Percentiles rank a stretch among this genome's conserved stretches.
Conservation (phyloP, 2,888 invertebrate genomes). For the Scaptomyza parva region DNA sequence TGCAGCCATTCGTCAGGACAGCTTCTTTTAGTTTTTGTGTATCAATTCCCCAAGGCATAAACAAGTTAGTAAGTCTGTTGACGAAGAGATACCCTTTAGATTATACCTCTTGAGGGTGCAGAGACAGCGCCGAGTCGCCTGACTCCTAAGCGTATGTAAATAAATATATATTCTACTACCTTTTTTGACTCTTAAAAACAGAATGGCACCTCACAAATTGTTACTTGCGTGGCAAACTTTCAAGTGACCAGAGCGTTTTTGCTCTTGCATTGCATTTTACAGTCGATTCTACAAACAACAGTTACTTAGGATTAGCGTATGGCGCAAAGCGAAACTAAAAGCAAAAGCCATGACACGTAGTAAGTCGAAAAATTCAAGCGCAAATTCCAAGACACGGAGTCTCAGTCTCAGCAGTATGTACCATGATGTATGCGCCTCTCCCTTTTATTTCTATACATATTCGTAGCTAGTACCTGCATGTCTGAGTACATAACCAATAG, state of each 20-base stretch:
- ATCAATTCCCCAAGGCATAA: conserved; percentile 38
- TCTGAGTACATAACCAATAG: conserved; percentile 65
- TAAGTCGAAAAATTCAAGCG: conserved; percentile 70
- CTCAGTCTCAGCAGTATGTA: conserved; percentile 1
- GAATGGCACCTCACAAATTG: conserved; percentile 43
- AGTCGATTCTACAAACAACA: conserved; percentile 62
- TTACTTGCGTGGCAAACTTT: conserved; percentile 39
- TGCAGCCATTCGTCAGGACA: conserved; percentile 67
- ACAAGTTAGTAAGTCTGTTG: not conserved
- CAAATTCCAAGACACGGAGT: conserved; percentile 53
- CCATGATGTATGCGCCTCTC: conserved; percentile 49
- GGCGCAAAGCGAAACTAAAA: conserved; percentile 66
- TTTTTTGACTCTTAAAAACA: conserved; percentile 43
- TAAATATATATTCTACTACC: conserved; percentile 25
- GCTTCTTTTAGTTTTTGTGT: conserved; percentile 31
- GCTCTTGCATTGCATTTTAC: not conserved
- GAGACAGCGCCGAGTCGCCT: not conserved
- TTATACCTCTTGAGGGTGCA: no score
- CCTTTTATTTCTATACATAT: conserved; percentile 8
- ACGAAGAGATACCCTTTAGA: not conserved
- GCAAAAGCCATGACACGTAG: conserved; percentile 75
- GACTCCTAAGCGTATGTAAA: conserved; percentile 32
- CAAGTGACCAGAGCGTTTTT: no score
- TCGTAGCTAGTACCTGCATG: conserved; percentile 48
- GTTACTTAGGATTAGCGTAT: conserved; percentile 73